phyloP scores from a whole-genome alignment of 1,140 invertebrate species.

The Thereuonema tuberculata region DNA sequence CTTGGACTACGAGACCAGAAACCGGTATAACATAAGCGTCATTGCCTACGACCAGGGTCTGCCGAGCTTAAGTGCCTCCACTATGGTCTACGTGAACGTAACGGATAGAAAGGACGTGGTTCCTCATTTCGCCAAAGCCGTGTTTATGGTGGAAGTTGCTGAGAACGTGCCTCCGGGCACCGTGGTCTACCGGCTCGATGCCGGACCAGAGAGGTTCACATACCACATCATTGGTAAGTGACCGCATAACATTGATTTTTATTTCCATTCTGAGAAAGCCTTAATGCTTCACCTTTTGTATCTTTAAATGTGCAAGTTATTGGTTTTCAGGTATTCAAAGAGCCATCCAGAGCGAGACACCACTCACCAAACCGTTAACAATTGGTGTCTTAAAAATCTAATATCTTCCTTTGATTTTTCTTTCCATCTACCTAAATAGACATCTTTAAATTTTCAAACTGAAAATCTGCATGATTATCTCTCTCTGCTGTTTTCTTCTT shows the following conservation, averaged over 20 bases:
- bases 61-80: slow-evolving; percentile 60
- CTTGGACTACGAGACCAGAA: slow-evolving; percentile 54
- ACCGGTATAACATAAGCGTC: slow-evolving; percentile 55
- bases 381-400: no score
- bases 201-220: slow-evolving; percentile 23
- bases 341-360: no score
- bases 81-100: slow-evolving; percentile 41
- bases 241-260: background rate
- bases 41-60: slow-evolving; percentile 68
- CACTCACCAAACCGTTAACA: no score
- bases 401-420: no score
- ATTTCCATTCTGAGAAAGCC: background rate
- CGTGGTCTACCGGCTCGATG: slow-evolving; percentile 52
- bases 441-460: no score
- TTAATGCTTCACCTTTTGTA: no score
- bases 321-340: no score
- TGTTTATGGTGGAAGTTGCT: slow-evolving; percentile 38
- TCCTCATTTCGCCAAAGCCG: slow-evolving; percentile 26
- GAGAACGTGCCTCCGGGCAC: slow-evolving; percentile 67
- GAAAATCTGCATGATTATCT: no score
- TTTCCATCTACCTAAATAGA: no score
- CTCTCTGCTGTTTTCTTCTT: no score
- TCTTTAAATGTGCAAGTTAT: no score
- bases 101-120: slow-evolving; percentile 25
- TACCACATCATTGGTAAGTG: slow-evolving; percentile 17